phyloP scores from a whole-genome alignment of 2,113 vertebrate species.

The Antennarius striatus region DNA sequence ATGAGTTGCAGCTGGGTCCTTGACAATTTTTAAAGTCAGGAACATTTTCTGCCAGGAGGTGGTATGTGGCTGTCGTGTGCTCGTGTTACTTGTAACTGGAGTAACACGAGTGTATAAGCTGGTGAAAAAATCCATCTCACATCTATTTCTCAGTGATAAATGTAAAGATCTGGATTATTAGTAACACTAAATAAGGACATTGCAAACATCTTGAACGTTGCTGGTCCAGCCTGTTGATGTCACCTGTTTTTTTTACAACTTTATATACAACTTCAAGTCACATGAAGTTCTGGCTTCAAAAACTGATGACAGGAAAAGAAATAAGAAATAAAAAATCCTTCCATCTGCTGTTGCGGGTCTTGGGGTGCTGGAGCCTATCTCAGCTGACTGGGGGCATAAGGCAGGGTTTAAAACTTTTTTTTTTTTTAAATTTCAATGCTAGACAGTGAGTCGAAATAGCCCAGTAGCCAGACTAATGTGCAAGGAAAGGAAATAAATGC shows the following conservation, averaged over 20 bases:
- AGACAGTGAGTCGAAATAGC: neutral
- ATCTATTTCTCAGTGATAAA: neutral
- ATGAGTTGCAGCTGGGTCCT: neutral
- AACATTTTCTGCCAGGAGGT: too few relatives aligned
- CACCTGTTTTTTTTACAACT: neutral
- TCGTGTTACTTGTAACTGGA: neutral
- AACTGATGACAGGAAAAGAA: constrained; percentile 9
- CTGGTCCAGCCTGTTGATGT: neutral
- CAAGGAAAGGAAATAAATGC: too few relatives aligned
- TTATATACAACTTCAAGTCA: neutral
- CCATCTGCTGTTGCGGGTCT: too few relatives aligned
- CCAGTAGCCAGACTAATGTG: neutral
- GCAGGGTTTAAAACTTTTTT: too few relatives aligned
- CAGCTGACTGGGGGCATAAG: too few relatives aligned
- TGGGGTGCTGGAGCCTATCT: too few relatives aligned
- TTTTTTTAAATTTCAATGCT: too few relatives aligned
- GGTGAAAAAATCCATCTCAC: neutral
- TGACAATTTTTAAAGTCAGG: constrained; percentile 3
- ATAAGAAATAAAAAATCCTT: neutral
- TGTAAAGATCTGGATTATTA: neutral
- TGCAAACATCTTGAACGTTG: neutral
- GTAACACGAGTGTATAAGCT: neutral
- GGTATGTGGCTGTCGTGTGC: too few relatives aligned
- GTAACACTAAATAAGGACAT: neutral
- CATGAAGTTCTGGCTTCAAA: constrained; percentile 26